These are phyloP conservation scores for Hylaea fasciaria DNA, from an alignment of 2,888 invertebrate genomes.

Conservation along the genomic window DNA sequence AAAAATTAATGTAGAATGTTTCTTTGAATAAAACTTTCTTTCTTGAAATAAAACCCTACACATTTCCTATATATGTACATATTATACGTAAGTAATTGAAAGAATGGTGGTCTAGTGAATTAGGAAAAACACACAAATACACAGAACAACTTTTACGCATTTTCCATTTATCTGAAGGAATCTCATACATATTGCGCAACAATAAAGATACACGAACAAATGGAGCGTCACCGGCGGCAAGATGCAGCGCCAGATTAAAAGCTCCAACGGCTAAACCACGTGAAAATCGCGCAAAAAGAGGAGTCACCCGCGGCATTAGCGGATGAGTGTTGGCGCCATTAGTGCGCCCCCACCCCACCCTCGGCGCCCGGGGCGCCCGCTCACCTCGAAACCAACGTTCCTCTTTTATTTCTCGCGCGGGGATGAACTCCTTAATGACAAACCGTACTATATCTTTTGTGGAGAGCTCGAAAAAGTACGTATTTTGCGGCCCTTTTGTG, in stretches of 20 bases:
- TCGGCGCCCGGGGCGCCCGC: conserved; percentile 51
- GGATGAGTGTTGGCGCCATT: conserved; percentile 85
- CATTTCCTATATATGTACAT: no score
- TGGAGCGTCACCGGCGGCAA: conserved; percentile 71
- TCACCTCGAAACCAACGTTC: conserved; percentile 73
- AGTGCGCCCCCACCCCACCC: conserved; percentile 66
- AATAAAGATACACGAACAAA: conserved; percentile 61
- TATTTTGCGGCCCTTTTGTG: conserved; percentile 84
- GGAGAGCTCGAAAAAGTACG: conserved; percentile 84
- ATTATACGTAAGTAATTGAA: no score
- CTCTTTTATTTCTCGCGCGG: conserved; percentile 85
- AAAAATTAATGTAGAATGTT: no score
- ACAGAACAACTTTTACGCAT: no score
- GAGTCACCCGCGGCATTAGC: conserved; percentile 85
- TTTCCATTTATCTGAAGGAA: conserved; percentile 1
- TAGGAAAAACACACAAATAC: neutral
- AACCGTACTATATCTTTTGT: conserved; percentile 86
- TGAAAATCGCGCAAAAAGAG: conserved; percentile 84
- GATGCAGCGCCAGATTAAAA: conserved; percentile 83
- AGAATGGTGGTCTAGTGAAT: no score
- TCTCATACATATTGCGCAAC: conserved; percentile 29
- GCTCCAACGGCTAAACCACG: conserved; percentile 83
- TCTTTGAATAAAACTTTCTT: no score
- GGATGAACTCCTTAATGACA: conserved; percentile 86
- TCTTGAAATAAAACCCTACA: no score